These are phyloP conservation scores for Cygnus buccinator DNA, from an alignment of 2,113 vertebrate genomes.

Conservation along the genomic window DNA sequence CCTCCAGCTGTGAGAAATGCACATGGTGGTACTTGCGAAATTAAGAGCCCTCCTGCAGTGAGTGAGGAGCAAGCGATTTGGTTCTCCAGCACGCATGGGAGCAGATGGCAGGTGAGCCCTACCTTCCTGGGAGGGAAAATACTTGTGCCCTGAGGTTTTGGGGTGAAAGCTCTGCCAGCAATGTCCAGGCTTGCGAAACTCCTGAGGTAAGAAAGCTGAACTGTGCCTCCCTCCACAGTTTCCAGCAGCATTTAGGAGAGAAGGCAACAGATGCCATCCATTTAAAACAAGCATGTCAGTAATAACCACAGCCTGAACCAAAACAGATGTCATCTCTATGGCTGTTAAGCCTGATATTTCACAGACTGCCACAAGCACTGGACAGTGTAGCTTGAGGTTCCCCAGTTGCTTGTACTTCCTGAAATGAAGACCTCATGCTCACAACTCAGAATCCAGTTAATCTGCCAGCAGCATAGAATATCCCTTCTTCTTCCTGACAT, in stretches of 20 bases:
- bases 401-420: slow-evolving; percentile 11
- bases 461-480: neutral
- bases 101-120: neutral
- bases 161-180: neutral
- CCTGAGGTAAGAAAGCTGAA: neutral
- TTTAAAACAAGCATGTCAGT: slow-evolving; percentile 46
- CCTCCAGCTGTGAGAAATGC: neutral
- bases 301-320: slow-evolving; percentile 49
- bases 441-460: neutral
- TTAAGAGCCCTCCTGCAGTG: neutral
- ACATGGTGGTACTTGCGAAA: neutral
- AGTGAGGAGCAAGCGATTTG: neutral
- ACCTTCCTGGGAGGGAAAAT: neutral
- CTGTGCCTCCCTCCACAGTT: neutral
- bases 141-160: neutral
- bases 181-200: neutral
- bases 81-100: neutral
- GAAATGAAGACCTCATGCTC: slow-evolving; percentile 21
- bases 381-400: slow-evolving; percentile 10
- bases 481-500: neutral
- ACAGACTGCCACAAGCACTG: neutral
- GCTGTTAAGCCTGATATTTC: slow-evolving; percentile 45
- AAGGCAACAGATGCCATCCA: slow-evolving; percentile 46
- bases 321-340: slow-evolving; percentile 42
- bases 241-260: neutral